phyloP scores from a whole-genome alignment of 2,888 invertebrate species.

The Cosmorhoe ocellata region DNA sequence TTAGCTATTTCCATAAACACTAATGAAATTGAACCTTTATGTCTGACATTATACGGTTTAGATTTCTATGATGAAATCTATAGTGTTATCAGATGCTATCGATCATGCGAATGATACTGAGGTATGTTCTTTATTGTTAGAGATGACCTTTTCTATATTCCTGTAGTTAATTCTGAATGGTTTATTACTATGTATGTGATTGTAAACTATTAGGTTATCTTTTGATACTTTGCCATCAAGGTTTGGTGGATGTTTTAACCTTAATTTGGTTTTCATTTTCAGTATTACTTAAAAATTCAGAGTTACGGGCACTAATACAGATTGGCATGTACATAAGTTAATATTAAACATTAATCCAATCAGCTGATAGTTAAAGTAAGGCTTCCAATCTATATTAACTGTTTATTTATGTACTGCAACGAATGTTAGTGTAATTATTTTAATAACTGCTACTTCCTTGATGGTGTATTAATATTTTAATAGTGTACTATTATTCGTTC shows the following conservation, averaged over 20 bases:
- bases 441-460: slow-evolving; percentile 38
- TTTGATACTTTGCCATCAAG: neutral
- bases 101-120: slow-evolving; percentile 47
- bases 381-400: slow-evolving; percentile 6
- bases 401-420: slow-evolving; percentile 18
- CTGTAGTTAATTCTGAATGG: slow-evolving; percentile 42
- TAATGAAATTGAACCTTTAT: slow-evolving; percentile 15
- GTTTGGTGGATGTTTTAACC: too few relatives aligned
- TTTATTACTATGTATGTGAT: slow-evolving; percentile 36
- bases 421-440: slow-evolving; percentile 34
- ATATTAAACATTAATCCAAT: slow-evolving; percentile 8
- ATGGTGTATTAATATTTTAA: slow-evolving; percentile 41
- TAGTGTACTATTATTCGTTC: slow-evolving; percentile 38
- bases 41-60: slow-evolving; percentile 2
- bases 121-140: slow-evolving; percentile 45
- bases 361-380: slow-evolving; percentile 12
- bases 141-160: slow-evolving; percentile 44
- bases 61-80: slow-evolving; percentile 18
- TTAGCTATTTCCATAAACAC: slow-evolving; percentile 13
- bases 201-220: neutral
- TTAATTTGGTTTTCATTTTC: too few relatives aligned
- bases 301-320: too few relatives aligned
- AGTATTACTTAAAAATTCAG: too few relatives aligned
- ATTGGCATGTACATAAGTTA: neutral
- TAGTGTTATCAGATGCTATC: slow-evolving; percentile 51